Conservation (phyloP, 2,888 invertebrate species). For the Itoplectis maculator region DNA sequence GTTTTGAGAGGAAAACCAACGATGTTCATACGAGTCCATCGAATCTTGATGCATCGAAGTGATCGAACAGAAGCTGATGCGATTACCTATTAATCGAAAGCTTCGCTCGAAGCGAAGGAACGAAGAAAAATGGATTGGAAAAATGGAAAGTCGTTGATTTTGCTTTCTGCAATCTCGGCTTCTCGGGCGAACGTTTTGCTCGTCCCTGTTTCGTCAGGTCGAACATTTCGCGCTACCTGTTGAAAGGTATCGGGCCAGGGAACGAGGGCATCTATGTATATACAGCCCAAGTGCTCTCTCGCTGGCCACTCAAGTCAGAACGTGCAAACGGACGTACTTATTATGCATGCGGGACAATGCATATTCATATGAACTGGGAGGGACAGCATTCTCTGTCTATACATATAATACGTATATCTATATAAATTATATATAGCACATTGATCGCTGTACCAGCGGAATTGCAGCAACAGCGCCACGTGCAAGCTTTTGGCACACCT, state of each 20-base stretch:
- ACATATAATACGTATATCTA: not conserved
- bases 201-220: slow-evolving; percentile 46
- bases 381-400: slow-evolving; percentile 25
- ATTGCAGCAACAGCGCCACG: slow-evolving; percentile 13
- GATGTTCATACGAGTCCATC: not conserved
- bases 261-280: slow-evolving; percentile 10
- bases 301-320: slow-evolving; percentile 53
- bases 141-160: slow-evolving; percentile 16
- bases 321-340: slow-evolving; percentile 56
- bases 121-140: too few species aligned
- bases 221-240: slow-evolving; percentile 59
- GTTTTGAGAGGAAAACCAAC: not conserved
- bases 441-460: slow-evolving; percentile 52
- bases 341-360: slow-evolving; percentile 62
- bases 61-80: slow-evolving; percentile 12
- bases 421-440: too few species aligned
- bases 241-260: slow-evolving; percentile 47
- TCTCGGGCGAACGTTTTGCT: slow-evolving; percentile 15
- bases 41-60: not conserved
- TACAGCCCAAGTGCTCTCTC: slow-evolving; percentile 23
- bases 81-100: not conserved
- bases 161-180: slow-evolving; percentile 47
- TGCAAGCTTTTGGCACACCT: slow-evolving; percentile 24
- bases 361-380: slow-evolving; percentile 57
- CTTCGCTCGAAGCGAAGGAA: not conserved